Evolutionary conservation across 2,113 vertebrate genomes (phyloP).

Genomic region (Amphilophus citrinellus): DNA sequence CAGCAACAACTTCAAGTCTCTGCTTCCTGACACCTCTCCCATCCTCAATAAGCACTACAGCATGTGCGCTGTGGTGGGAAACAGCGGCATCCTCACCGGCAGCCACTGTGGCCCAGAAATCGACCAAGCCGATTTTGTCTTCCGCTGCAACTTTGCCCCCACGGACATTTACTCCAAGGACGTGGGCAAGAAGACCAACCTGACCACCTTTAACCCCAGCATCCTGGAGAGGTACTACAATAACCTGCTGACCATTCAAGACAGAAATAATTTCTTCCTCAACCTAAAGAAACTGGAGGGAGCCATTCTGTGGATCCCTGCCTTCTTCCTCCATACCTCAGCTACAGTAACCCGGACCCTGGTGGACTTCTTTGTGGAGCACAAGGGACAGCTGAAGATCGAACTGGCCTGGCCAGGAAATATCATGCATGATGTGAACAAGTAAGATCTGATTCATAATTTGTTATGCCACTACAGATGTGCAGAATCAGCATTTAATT

Average conservation of each 20-base stretch:
- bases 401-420: constrained; percentile 98
- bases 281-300: constrained; percentile 96
- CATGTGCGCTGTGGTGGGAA: constrained; percentile 94
- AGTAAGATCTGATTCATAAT: constrained; percentile 78
- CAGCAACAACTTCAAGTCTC: constrained; percentile 93
- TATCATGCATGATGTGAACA: constrained; percentile 98
- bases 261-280: constrained; percentile 98
- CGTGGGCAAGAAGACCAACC: constrained; percentile 95
- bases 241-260: constrained; percentile 97
- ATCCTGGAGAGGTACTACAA: constrained; percentile 99
- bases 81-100: constrained; percentile 95
- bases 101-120: constrained; percentile 94
- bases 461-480: not conserved
- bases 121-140: constrained; percentile 94
- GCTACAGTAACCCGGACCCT: constrained; percentile 95
- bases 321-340: constrained; percentile 98
- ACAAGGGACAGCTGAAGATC: constrained; percentile 93
- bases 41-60: constrained; percentile 94
- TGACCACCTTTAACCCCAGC: constrained; percentile 98
- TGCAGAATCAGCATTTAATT: no score
- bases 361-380: constrained; percentile 98
- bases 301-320: constrained; percentile 97
- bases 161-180: constrained; percentile 94
- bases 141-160: constrained; percentile 98
- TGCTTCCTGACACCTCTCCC: constrained; percentile 93